Percentiles rank a stretch among this genome's conserved stretches.
phyloP scores from a whole-genome alignment of 2,888 invertebrate genomes.

The Phengaris alcon region DNA sequence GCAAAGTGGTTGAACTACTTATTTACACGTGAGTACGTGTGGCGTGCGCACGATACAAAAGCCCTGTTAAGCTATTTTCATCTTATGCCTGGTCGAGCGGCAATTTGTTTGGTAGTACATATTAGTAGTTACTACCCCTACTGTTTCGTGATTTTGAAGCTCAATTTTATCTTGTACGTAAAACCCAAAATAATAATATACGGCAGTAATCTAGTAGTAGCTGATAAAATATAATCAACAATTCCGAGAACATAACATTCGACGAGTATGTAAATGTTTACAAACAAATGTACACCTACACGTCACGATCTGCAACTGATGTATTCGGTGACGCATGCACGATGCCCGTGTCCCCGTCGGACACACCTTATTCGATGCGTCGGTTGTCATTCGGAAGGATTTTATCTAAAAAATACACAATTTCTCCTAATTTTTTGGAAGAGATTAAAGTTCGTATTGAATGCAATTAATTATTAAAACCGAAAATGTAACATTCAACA shows the following conservation, averaged over 20 bases:
- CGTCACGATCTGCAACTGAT: slow-evolving; percentile 11
- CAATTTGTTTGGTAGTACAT: too few species aligned
- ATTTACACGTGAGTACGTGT: too few species aligned
- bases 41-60: too few species aligned
- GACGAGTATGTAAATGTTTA: slow-evolving; percentile 6
- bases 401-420: background rate
- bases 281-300: slow-evolving; percentile 14
- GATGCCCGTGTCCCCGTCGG: background rate
- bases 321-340: slow-evolving; percentile 37
- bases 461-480: background rate
- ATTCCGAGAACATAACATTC: background rate
- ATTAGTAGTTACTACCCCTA: too few species aligned
- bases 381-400: background rate
- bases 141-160: background rate
- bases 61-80: too few species aligned
- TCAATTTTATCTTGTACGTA: background rate
- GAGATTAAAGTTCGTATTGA: background rate
- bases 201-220: background rate
- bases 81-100: too few species aligned
- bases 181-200: background rate
- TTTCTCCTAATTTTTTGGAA: background rate
- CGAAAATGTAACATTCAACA: background rate
- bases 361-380: background rate
- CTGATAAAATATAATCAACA: slow-evolving; percentile 5
- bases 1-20: too few species aligned